Conservation (phyloP, 2,113 vertebrate genomes). For the Agapornis roseicollis region DNA sequence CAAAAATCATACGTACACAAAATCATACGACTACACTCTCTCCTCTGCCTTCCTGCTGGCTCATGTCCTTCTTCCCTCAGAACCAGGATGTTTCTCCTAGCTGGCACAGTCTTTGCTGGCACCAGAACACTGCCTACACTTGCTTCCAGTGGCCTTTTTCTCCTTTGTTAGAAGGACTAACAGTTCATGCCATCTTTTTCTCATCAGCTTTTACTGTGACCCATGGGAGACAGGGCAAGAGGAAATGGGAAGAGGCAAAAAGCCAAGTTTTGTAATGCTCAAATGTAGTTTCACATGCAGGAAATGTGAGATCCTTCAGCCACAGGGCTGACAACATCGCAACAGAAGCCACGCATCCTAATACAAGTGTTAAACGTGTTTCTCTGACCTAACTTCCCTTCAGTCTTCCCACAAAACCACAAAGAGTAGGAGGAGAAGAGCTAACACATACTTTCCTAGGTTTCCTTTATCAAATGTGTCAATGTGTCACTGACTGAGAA, state of each 20-base stretch:
- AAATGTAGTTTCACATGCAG: constrained; percentile 16
- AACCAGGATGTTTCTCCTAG: not conserved
- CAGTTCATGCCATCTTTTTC: not conserved
- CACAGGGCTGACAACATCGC: not conserved
- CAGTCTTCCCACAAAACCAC: constrained; percentile 54
- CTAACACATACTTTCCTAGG: not conserved
- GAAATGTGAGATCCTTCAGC: not conserved
- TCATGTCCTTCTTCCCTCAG: not conserved
- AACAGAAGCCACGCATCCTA: not conserved
- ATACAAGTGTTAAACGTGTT: not conserved
- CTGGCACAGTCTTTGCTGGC: not conserved
- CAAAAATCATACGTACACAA: not conserved
- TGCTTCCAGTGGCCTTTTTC: not conserved
- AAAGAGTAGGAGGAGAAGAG: constrained; percentile 1
- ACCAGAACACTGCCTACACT: not conserved
- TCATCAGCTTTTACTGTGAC: not conserved
- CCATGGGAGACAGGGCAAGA: not conserved
- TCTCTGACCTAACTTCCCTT: constrained; percentile 21
- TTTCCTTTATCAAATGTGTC: not conserved
- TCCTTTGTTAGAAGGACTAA: not conserved
- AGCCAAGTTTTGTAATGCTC: not conserved
- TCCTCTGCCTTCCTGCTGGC: not conserved
- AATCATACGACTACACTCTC: not conserved
- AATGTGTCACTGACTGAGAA: not conserved
- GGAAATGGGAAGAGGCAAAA: not conserved